phyloP scores from a whole-genome alignment of 2,888 invertebrate genomes.

The Rutpela maculata region DNA sequence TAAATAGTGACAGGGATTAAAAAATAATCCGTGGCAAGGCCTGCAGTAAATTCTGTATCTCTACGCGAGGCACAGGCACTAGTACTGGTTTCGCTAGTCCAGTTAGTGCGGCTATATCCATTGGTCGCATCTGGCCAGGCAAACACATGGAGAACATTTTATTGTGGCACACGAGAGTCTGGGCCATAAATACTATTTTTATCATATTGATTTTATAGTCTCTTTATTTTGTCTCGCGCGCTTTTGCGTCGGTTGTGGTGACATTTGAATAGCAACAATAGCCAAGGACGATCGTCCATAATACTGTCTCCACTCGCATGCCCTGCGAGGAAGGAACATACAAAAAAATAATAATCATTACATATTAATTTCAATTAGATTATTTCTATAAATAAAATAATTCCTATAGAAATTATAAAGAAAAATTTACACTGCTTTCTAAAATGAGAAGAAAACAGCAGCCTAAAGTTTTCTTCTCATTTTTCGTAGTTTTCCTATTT shows the following conservation, averaged over 20 bases:
- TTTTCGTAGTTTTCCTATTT: too few species aligned
- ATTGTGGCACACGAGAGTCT: conserved; percentile 64
- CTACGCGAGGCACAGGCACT: background rate
- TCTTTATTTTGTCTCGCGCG: conserved; percentile 69
- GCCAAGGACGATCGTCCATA: conserved; percentile 67
- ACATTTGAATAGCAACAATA: conserved; percentile 71
- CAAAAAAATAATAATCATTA: background rate
- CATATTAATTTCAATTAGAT: background rate
- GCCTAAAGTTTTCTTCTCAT: too few species aligned
- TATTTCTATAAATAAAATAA: too few species aligned
- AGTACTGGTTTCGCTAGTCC: conserved; percentile 32
- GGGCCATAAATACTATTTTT: conserved; percentile 70
- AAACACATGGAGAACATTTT: conserved; percentile 59
- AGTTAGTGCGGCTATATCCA: conserved; percentile 31
- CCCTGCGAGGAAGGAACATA: conserved; percentile 3
- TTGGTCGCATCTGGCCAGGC: conserved; percentile 41
- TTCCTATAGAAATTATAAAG: too few species aligned
- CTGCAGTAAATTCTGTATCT: conserved; percentile 7
- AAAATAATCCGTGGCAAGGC: background rate
- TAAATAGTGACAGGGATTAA: background rate
- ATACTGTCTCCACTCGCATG: conserved; percentile 52
- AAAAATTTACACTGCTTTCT: too few species aligned
- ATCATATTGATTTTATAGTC: conserved; percentile 69
- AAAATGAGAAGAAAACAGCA: too few species aligned
- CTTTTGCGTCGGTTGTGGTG: conserved; percentile 61